Evolutionary conservation across 1,140 invertebrate species (phyloP), one percentile per base, ranked within the genome.

Genomic region (Mamestra configurata): DNA sequence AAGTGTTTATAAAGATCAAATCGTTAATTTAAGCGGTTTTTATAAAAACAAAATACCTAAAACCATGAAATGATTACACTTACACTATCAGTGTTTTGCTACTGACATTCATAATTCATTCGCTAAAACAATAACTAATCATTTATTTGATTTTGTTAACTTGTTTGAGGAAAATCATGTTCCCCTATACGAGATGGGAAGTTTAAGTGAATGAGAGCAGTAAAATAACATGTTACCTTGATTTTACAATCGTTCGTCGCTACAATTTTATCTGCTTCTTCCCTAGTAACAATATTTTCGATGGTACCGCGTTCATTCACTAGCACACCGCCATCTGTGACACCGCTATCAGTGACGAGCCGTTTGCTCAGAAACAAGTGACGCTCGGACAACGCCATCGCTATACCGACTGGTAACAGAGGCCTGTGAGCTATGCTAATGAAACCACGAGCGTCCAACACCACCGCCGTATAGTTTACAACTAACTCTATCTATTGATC

Each of bases 231-330:
- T 27, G 22, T 43, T 90, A 95, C 95, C 88, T 94, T 88, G 61
- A 95, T 88, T 61, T 91, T 89, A 11, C 89, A 86, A 80, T 95
- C 92, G 72, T 88, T 91, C 35, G 95, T 92, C 11, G 94, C 91
- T 3, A 95, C 15, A 71, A 96, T 89, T 66, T 94, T 93, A 73
- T 94, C 92, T 82, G 77, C 92, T 82, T 92, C 89, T 78, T 85
- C 76, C 79, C 85, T 93, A 80, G 75, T 94, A 79, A 89, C 89
- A 57, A 95, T 77, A 76, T 92, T 80, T 82, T 88, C 82, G 70
- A 95, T 95, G 20, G 88, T 78, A 0, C 95, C 95, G 79, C 85
- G 81, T 59, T 86, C 86, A 76, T 92, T 79, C 13, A 95, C 93
- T 11, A 94, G 75, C 35, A 95, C 83, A 7, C 88, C 93, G 24